A percentile compares a stretch with the other conserved stretches of the same genome.
phyloP scores from a whole-genome alignment of 1,140 invertebrate species.

The Elymnias hypermnestra region DNA sequence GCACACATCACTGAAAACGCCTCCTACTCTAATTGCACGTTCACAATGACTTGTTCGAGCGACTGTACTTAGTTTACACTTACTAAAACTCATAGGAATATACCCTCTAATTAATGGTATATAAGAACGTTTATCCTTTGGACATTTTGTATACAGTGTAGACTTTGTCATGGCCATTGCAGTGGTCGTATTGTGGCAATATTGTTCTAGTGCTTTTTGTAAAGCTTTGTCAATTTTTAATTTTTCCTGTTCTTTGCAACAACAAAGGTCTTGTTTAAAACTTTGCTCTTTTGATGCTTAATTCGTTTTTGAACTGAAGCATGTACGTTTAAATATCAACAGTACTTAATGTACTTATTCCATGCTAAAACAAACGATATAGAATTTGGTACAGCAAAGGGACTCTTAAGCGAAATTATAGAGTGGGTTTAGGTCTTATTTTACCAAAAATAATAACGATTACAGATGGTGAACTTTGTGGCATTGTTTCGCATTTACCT shows the following conservation, averaged over 20 bases:
- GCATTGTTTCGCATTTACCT: too few relatives aligned
- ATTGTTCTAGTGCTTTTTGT: conserved; percentile 19
- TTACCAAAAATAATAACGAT: too few relatives aligned
- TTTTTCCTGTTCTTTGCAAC: conserved; percentile 3
- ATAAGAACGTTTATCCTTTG: conserved; percentile 10
- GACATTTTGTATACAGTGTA: neutral
- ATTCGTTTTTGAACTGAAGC: too few relatives aligned
- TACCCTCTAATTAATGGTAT: conserved; percentile 6
- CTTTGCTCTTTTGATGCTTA: neutral
- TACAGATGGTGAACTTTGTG: too few relatives aligned
- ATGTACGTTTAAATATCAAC: neutral
- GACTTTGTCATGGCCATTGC: conserved; percentile 15
- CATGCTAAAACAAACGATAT: too few relatives aligned
- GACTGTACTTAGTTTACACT: conserved; percentile 24
- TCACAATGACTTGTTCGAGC: conserved; percentile 45
- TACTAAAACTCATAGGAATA: conserved; percentile 6
- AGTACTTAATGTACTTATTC: too few relatives aligned
- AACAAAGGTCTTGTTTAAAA: neutral
- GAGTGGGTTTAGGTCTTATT: too few relatives aligned
- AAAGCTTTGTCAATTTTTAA: conserved; percentile 11
- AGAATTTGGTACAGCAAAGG: too few relatives aligned
- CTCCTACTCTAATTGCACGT: conserved; percentile 49
- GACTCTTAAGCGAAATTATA: too few relatives aligned
- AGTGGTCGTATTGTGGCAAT: conserved; percentile 25
- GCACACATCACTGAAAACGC: conserved; percentile 47